Evolutionary conservation across 2,888 invertebrate genomes (phyloP).

Genomic region (Pardosa pseudoannulata): DNA sequence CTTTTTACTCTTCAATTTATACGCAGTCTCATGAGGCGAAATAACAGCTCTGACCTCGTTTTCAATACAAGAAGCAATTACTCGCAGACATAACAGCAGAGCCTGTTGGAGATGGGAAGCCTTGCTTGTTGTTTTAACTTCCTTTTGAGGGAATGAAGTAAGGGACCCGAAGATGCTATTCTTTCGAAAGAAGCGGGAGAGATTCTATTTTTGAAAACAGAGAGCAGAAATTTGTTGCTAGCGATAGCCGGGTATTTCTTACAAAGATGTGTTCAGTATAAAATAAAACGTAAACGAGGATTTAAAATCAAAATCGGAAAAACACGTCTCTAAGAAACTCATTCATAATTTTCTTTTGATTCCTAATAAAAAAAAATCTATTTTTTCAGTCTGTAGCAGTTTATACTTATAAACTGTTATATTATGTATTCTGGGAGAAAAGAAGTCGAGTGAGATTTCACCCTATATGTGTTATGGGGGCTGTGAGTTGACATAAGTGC

Average conservation of each 20-base stretch:
- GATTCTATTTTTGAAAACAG: neutral
- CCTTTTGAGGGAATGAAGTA: neutral
- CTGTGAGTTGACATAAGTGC: no score
- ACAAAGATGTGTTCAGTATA: no score
- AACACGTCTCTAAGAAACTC: no score
- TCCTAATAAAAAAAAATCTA: neutral
- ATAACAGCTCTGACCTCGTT: conserved; percentile 66
- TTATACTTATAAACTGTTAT: no score
- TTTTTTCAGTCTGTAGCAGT: no score
- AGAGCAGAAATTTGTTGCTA: neutral
- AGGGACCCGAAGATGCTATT: neutral
- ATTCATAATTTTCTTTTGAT: conserved; percentile 38
- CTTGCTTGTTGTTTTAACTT: conserved; percentile 37
- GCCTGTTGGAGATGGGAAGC: conserved; percentile 20
- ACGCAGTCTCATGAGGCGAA: conserved; percentile 42
- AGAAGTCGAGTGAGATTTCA: no score
- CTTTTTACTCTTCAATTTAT: conserved; percentile 56
- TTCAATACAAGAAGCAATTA: conserved; percentile 67
- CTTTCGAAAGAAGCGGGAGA: neutral
- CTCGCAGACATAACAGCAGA: conserved; percentile 37
- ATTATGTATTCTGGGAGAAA: neutral
- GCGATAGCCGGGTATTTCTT: no score
- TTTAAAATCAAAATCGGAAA: no score
- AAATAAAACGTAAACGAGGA: no score
- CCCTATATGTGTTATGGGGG: no score